Conservation (phyloP, 2,888 invertebrate genomes). For the Yponomeuta malinellus region DNA sequence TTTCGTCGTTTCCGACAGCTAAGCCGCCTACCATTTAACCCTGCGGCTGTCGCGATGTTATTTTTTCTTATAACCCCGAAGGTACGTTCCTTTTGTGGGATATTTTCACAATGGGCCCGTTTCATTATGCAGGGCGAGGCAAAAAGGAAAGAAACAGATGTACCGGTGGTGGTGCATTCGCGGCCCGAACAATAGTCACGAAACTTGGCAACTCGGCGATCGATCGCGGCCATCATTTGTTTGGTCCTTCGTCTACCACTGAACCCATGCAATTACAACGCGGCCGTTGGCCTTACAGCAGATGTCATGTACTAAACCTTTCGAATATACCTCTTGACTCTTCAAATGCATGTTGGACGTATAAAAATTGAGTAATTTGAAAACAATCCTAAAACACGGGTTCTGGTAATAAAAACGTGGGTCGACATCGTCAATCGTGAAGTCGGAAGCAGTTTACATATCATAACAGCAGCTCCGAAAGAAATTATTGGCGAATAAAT, state of each 20-base stretch:
- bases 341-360: not conserved
- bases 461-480: slow-evolving; percentile 45
- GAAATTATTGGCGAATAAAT: slow-evolving; percentile 37
- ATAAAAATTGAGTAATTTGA: not conserved
- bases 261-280: slow-evolving; percentile 24
- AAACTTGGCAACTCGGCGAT: slow-evolving; percentile 45
- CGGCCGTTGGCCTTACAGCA: slow-evolving; percentile 25
- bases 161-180: slow-evolving; percentile 59
- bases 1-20: slow-evolving; percentile 65
- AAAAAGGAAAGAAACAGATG: slow-evolving; percentile 73
- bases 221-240: slow-evolving; percentile 63
- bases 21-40: slow-evolving; percentile 64
- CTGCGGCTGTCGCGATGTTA: slow-evolving; percentile 46
- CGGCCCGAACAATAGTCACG: slow-evolving; percentile 65
- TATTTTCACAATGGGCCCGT: slow-evolving; percentile 66
- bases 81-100: slow-evolving; percentile 69
- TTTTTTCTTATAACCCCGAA: slow-evolving; percentile 61
- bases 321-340: not conserved
- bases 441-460: slow-evolving; percentile 58
- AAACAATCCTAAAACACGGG: not conserved
- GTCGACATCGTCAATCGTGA: slow-evolving; percentile 20
- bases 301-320: not conserved
- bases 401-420: not conserved
- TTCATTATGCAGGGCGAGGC: slow-evolving; percentile 66
- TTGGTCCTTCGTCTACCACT: slow-evolving; percentile 26